Percentiles rank a stretch among this genome's conserved stretches.
Conservation (phyloP, 2,888 invertebrate genomes). For the Neuroscelio doddi region DNA sequence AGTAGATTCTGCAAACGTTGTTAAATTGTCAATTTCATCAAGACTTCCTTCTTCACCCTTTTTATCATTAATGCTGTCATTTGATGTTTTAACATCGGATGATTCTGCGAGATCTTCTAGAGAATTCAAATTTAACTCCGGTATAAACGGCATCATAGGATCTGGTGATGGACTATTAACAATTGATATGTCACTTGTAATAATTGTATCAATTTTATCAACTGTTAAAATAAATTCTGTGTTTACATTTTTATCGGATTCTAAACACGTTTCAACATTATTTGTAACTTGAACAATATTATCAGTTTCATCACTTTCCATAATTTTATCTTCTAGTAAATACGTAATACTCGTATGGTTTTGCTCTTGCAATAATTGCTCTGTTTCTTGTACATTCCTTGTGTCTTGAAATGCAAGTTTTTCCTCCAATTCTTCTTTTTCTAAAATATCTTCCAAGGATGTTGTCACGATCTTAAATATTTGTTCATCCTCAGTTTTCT, state of each 20-base stretch:
- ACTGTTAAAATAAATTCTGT: not conserved
- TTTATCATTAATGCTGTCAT: slow-evolving; percentile 38
- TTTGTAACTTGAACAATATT: slow-evolving; percentile 1
- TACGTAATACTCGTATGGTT: slow-evolving; percentile 28
- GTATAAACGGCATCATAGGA: slow-evolving; percentile 56
- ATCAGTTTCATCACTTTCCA: slow-evolving; percentile 17
- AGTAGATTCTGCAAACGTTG: slow-evolving; percentile 13
- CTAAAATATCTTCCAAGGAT: slow-evolving; percentile 49
- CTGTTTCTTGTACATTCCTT: slow-evolving; percentile 28
- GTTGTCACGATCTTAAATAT: slow-evolving; percentile 40
- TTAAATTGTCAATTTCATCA: slow-evolving; percentile 34
- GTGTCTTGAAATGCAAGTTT: slow-evolving; percentile 6
- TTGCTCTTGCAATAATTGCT: slow-evolving; percentile 31
- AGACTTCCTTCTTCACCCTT: slow-evolving; percentile 22
- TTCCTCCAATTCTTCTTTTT: slow-evolving; percentile 44
- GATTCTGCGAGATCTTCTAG: slow-evolving; percentile 64
- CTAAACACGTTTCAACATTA: too few species aligned
- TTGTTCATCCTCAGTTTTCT: slow-evolving; percentile 41
- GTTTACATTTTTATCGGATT: slow-evolving; percentile 3
- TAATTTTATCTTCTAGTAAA: slow-evolving; percentile 2
- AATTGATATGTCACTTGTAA: slow-evolving; percentile 32
- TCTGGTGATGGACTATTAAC: slow-evolving; percentile 51
- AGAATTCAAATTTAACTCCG: slow-evolving; percentile 65
- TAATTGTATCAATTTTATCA: not conserved
- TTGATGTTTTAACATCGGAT: slow-evolving; percentile 59